Evolutionary conservation across 2,888 invertebrate genomes (phyloP), one percentile per base, ranked within the genome.

Genomic region (Drosophila rellima): DNA sequence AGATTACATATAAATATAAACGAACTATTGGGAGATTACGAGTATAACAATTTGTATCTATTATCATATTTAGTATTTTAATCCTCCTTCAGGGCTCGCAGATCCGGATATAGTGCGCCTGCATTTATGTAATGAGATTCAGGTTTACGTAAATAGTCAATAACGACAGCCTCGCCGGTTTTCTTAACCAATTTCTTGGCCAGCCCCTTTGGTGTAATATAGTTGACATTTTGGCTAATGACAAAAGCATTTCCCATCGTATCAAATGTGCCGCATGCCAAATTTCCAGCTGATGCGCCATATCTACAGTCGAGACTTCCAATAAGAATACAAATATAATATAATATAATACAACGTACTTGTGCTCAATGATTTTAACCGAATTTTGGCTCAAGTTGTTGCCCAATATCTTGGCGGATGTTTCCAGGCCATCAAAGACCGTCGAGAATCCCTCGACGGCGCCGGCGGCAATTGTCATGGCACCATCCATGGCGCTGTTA

Each of bases 341-440:
- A 18, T 3, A 1, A 10, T 39, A 8, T n/a, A 13, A 8, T n/a
- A 13, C 11, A 18, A 35, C 93, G 92, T 93, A 96, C 96, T 95
- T 96, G 89, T 96, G 95, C 79, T 95, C 93, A 40, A 96, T 95
- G 59, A 96, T 94, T 85, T 94, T 94, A 0, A 96, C 96, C 0
- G 96, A 96, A 91, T 96, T 96, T 76, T 95, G 93, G 52, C 95
- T 94, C 23, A 96, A 90, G 86, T 93, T 94, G 35, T 88, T 91
- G 8, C 95, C 96, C 52, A 96, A 91, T 50, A 95, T 94, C 62
- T 93, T 93, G 1, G 96, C 96, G 0, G 96, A 96, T 50, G 94
- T 93, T 85, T 96, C 96, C 39, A 96, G 91, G 2, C 96, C 95
- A 80, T 94, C 93, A 89, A 95, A 96, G 11, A 96, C 94, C 0